A percentile compares a stretch with the other conserved stretches of the same genome.
These are phyloP conservation scores for Carpatolechia fugitivella DNA, from an alignment of 2,888 invertebrate genomes.

Conservation along the genomic window DNA sequence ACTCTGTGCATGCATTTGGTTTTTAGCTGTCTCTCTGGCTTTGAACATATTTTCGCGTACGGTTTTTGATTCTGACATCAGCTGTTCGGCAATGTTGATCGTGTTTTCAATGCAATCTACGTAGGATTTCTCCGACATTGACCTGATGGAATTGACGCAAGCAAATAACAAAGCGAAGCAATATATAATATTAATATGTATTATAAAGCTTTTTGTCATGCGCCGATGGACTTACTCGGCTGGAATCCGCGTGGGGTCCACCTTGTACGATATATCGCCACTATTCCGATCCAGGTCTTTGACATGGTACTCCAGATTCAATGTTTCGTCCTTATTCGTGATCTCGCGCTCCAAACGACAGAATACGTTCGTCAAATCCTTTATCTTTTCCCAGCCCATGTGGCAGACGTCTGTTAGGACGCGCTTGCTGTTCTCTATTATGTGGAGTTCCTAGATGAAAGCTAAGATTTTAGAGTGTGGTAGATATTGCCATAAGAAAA, in stretches of 20 bases:
- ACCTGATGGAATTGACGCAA: constrained; percentile 42
- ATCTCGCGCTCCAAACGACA: constrained; percentile 86
- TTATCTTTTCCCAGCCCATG: constrained; percentile 88
- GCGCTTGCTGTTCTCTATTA: constrained; percentile 69
- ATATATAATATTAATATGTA: no score
- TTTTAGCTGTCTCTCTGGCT: constrained; percentile 86
- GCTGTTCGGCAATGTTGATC: constrained; percentile 88
- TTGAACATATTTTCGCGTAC: constrained; percentile 89
- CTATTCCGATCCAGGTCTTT: constrained; percentile 86
- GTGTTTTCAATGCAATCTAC: constrained; percentile 87
- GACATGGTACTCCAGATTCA: constrained; percentile 86
- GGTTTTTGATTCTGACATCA: constrained; percentile 87
- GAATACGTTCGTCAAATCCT: constrained; percentile 85
- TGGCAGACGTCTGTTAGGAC: constrained; percentile 65
- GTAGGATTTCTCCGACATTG: constrained; percentile 90
- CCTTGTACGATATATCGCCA: constrained; percentile 89
- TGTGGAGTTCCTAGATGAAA: constrained; percentile 58
- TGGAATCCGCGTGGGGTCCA: constrained; percentile 87
- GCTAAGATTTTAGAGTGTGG: neutral
- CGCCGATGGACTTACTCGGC: constrained; percentile 75
- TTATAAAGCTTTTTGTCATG: neutral
- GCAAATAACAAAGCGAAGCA: no score
- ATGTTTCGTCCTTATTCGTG: constrained; percentile 89
- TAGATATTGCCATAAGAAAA: no score
- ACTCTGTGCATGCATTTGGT: constrained; percentile 89